Evolutionary conservation across 2,888 invertebrate genomes (phyloP).

Genomic region (Mechanitis mazaeus): DNA sequence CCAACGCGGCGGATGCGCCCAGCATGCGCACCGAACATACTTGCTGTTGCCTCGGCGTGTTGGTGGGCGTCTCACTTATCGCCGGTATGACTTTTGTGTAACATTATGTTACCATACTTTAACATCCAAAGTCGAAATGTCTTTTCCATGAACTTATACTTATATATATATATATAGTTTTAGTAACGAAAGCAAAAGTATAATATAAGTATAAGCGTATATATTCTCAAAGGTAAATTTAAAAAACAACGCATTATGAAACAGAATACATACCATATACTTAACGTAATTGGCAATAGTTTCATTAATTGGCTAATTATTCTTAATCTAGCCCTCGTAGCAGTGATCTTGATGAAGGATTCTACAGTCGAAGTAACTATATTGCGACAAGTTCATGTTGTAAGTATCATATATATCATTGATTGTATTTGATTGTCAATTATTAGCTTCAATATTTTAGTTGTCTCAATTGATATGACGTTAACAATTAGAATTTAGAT

Average conservation of each 20-base stretch:
- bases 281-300: not conserved
- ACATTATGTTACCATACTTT: not conserved
- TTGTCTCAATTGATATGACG: too few relatives aligned
- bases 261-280: too few relatives aligned
- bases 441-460: too few relatives aligned
- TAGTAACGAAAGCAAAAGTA: too few relatives aligned
- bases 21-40: conserved; percentile 68
- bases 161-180: too few relatives aligned
- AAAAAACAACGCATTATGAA: too few relatives aligned
- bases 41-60: conserved; percentile 73
- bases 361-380: conserved; percentile 62
- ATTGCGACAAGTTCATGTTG: conserved; percentile 71
- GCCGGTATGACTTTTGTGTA: conserved; percentile 50
- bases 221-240: not conserved
- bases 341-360: conserved; percentile 70
- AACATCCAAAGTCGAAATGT: too few relatives aligned
- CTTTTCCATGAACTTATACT: too few relatives aligned
- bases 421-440: not conserved
- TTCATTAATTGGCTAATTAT: not conserved
- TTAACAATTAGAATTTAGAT: too few relatives aligned
- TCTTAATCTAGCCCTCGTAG: conserved; percentile 62
- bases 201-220: too few relatives aligned
- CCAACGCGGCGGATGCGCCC: conserved; percentile 58
- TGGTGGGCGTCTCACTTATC: conserved; percentile 74
- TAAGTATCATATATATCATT: conserved; percentile 38